Conservation (phyloP, 2,888 invertebrate species). For the Monoplex corrugatus region DNA sequence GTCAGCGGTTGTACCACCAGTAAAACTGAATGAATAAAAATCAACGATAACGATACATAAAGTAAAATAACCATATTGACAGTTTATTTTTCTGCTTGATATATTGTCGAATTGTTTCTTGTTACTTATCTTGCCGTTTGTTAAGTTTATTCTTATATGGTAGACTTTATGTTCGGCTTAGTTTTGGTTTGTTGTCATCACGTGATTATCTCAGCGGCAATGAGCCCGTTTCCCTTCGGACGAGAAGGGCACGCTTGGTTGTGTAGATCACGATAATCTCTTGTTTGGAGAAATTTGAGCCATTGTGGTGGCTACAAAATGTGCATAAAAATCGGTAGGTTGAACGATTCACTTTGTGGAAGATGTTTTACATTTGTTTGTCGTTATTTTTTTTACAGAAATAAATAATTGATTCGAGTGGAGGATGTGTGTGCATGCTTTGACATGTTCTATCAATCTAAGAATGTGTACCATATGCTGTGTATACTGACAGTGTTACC, state of each 20-base stretch:
- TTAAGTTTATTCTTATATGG: conserved; percentile 9
- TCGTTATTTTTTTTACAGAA: not conserved
- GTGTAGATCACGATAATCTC: too few relatives aligned
- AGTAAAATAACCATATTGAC: not conserved
- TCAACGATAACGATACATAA: not conserved
- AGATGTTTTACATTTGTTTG: not conserved
- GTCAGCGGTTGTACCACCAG: too few relatives aligned
- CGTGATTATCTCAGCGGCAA: conserved; percentile 48
- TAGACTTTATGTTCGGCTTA: not conserved
- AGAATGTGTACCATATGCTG: too few relatives aligned
- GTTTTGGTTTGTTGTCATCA: conserved; percentile 43
- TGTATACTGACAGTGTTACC: too few relatives aligned
- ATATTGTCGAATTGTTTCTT: not conserved
- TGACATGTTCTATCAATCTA: not conserved
- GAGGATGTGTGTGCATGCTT: not conserved
- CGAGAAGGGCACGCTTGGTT: too few relatives aligned
- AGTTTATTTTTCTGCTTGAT: not conserved
- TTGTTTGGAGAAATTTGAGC: not conserved
- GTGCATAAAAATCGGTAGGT: not conserved
- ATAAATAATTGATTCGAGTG: not conserved
- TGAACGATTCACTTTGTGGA: too few relatives aligned
- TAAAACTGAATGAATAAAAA: too few relatives aligned
- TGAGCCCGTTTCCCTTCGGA: too few relatives aligned
- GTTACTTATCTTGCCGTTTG: not conserved
- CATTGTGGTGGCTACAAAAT: not conserved